Conservation (phyloP, 2,797 vertebrate genomes). For the Borostomias antarcticus region DNA sequence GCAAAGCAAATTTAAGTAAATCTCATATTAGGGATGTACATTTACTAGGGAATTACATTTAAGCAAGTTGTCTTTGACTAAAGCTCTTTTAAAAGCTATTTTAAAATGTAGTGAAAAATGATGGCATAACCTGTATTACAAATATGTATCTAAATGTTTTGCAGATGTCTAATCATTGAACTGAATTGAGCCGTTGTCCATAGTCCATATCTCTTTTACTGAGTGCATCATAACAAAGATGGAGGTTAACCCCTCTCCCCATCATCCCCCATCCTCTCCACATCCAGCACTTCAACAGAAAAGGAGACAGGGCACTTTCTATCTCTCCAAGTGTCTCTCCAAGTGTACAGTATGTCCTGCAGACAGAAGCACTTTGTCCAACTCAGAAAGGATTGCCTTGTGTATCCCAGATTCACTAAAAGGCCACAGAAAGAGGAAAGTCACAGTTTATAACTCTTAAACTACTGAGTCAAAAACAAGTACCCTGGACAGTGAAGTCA, state of each 20-base stretch:
- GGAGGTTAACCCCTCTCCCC: background rate
- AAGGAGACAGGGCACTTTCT: background rate
- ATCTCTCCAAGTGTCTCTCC: constrained; percentile 7
- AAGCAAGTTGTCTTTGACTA: no score
- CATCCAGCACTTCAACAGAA: constrained; percentile 14
- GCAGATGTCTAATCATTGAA: background rate
- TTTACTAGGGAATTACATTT: no score
- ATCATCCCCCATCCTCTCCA: background rate
- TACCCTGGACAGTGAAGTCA: background rate
- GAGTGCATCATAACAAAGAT: background rate
- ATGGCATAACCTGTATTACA: no score
- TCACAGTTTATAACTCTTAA: constrained; percentile 10
- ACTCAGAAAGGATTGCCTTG: constrained; percentile 10
- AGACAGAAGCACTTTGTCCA: constrained; percentile 24
- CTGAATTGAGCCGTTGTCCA: no score
- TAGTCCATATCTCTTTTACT: no score
- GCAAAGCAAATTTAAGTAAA: no score
- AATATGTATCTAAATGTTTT: no score
- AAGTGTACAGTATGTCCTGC: background rate
- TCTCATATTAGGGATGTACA: no score
- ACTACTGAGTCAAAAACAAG: background rate
- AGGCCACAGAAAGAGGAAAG: background rate
- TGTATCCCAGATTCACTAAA: background rate
- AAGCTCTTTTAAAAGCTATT: no score
- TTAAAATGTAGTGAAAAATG: no score